phyloP scores from a whole-genome alignment of 2,888 invertebrate genomes.

The Acrobeloides nanus region DNA sequence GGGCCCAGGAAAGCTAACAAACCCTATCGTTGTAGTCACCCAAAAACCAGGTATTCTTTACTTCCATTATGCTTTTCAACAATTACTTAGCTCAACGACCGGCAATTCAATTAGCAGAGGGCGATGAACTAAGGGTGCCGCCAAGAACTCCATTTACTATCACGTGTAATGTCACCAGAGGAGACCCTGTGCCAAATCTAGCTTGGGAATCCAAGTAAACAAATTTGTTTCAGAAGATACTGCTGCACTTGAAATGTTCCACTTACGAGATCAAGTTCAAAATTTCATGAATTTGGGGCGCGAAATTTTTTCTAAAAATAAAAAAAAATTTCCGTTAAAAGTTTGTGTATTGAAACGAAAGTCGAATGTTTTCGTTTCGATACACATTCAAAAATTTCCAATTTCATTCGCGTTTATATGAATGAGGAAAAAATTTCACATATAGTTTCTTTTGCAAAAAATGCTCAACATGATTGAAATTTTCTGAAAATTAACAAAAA shows the following conservation, averaged over 20 bases:
- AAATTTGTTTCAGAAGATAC: neutral
- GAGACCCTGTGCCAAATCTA: constrained; percentile 45
- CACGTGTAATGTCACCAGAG: constrained; percentile 44
- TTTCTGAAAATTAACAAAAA: too few relatives aligned
- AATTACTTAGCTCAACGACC: constrained; percentile 37
- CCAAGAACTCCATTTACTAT: constrained; percentile 43
- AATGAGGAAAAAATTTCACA: too few relatives aligned
- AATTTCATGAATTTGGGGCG: neutral
- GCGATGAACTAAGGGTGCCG: constrained; percentile 40
- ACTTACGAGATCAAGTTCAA: neutral
- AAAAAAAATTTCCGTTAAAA: too few relatives aligned
- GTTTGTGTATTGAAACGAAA: too few relatives aligned
- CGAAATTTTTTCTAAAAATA: too few relatives aligned
- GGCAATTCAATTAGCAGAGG: constrained; percentile 44
- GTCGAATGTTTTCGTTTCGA: too few relatives aligned
- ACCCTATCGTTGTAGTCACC: constrained; percentile 42
- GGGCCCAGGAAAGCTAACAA: constrained; percentile 48
- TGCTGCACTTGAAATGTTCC: too few relatives aligned
- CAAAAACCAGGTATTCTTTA: constrained; percentile 32
- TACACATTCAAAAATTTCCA: too few relatives aligned
- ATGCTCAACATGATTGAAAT: too few relatives aligned
- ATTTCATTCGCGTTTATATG: too few relatives aligned
- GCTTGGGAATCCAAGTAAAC: constrained; percentile 42
- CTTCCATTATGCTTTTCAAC: too few relatives aligned
- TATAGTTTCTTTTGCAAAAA: too few relatives aligned